phyloP scores from a whole-genome alignment of 2,888 invertebrate species.

The Trissonchulus latispiculum region DNA sequence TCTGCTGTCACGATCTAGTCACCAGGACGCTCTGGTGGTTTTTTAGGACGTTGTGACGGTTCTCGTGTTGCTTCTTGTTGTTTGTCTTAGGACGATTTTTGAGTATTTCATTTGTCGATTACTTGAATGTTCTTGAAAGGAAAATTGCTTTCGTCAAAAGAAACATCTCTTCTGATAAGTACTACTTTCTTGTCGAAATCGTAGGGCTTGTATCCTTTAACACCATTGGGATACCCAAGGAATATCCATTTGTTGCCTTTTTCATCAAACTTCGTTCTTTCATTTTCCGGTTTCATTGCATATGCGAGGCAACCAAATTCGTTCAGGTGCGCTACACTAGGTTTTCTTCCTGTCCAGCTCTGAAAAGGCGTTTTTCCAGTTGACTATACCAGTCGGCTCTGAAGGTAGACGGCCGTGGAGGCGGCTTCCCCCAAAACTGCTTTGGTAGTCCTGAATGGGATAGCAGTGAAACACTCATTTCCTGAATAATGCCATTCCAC shows the following conservation, averaged over 20 bases:
- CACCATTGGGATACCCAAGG: neutral
- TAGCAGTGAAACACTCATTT: neutral
- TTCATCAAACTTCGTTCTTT: neutral
- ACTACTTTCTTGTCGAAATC: neutral
- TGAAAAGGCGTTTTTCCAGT: neutral
- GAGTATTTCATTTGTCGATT: neutral
- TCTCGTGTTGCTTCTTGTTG: neutral
- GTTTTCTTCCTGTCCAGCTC: neutral
- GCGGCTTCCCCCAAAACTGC: neutral
- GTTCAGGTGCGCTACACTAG: neutral
- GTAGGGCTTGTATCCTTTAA: neutral
- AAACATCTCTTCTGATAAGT: neutral
- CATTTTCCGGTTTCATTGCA: neutral
- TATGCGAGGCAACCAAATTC: neutral
- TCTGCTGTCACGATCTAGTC: neutral
- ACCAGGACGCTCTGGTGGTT: neutral
- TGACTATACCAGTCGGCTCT: neutral
- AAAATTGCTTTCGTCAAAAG: neutral
- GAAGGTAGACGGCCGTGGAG: neutral
- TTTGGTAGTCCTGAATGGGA: neutral
- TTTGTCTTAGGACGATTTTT: neutral
- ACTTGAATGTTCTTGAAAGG: neutral
- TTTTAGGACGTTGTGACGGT: neutral
- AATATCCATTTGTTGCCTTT: neutral
- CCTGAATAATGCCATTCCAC: slow-evolving; percentile 18